phyloP scores from a whole-genome alignment of 2,797 vertebrate species.

The Psittacula derbiana region DNA sequence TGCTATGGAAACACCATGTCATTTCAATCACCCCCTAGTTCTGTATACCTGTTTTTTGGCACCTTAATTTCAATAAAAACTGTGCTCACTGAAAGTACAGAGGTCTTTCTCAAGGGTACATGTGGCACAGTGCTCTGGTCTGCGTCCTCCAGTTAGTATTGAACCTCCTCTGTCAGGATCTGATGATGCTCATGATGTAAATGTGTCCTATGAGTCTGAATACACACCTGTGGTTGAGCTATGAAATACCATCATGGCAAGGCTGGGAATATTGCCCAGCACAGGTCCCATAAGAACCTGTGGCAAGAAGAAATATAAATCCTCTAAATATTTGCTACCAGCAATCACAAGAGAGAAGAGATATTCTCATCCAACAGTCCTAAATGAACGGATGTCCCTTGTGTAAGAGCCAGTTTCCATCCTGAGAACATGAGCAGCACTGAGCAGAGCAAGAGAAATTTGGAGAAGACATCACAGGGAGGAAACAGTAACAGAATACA shows the following conservation, averaged over 20 bases:
- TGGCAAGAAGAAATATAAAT: not conserved
- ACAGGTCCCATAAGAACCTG: not conserved
- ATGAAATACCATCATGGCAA: not conserved
- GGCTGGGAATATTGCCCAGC: not conserved
- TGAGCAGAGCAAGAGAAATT: not conserved
- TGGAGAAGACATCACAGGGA: not conserved
- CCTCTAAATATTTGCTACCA: not conserved
- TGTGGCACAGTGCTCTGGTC: not conserved
- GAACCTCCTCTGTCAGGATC: not conserved
- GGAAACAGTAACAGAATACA: not conserved
- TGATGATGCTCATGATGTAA: not conserved
- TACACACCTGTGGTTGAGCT: not conserved
- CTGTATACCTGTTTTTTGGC: not conserved
- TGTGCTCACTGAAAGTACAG: not conserved
- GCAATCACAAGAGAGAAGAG: not conserved
- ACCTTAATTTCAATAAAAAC: not conserved
- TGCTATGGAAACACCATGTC: not conserved
- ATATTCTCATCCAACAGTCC: not conserved
- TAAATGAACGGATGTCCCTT: not conserved
- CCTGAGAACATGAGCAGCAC: not conserved
- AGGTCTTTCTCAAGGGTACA: not conserved
- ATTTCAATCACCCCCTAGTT: not conserved
- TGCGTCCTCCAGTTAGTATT: fast-evolving
- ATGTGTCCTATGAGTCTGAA: not conserved
- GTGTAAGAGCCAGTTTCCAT: not conserved